These are phyloP conservation scores for Umimayanthus kanabou DNA, from an alignment of 92 coral and sea anemone genomes.

Conservation along the genomic window DNA sequence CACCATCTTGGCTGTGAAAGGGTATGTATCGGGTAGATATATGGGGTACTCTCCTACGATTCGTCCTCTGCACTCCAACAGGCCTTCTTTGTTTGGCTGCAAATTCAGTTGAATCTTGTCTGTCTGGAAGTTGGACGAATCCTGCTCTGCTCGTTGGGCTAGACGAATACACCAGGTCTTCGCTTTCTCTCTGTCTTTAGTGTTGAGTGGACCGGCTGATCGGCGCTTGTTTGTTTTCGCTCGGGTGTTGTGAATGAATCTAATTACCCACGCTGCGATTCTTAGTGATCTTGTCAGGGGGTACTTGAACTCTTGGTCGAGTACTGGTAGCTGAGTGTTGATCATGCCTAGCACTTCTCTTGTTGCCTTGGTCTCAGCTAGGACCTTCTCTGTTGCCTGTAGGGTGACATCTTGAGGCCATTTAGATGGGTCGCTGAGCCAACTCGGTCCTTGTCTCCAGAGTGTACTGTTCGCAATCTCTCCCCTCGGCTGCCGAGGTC, in stretches of 20 bases:
- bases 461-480: slow-evolving; percentile 17
- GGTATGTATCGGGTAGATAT: slow-evolving; percentile 17
- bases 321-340: too few relatives aligned
- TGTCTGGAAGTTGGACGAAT: background rate
- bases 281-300: too few relatives aligned
- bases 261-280: too few relatives aligned
- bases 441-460: slow-evolving; percentile 49
- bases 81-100: slow-evolving; percentile 30
- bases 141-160: background rate
- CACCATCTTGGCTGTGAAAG: slow-evolving; percentile 30
- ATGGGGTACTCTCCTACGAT: slow-evolving; percentile 22
- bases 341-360: background rate
- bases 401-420: slow-evolving; percentile 6
- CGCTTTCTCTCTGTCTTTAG: background rate
- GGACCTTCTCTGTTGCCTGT: background rate
- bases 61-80: background rate
- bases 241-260: background rate
- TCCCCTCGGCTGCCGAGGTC: slow-evolving; percentile 37
- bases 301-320: too few relatives aligned
- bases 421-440: slow-evolving; percentile 38
- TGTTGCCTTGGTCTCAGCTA: slow-evolving; percentile 5
- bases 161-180: too few relatives aligned
- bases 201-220: background rate
- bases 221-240: background rate
- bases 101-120: background rate